Base-by-base conservation (phyloP, 2,888 invertebrate species). In the Troides helena region DNA sequence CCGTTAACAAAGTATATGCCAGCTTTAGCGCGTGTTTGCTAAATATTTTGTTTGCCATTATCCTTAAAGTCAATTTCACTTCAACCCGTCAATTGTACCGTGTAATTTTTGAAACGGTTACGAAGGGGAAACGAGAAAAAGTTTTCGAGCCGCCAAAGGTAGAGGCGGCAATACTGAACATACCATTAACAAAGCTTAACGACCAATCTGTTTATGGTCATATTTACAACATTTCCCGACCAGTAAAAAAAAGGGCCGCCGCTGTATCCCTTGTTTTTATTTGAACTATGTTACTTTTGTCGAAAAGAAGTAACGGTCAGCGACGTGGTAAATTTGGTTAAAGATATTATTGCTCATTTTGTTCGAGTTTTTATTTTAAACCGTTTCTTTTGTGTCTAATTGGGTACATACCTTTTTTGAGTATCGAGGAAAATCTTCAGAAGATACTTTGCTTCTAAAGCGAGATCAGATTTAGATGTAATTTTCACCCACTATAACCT, bases 141-240 rank as follows among this genome's bases (percentile, higher is more conserved):
- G 72, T 85, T 85, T 87, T 86, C 78, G 83, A 82, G 80, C 87
- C 88, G 88, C 86, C 88, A 89, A 89, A 88, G 86, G 83, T 62
- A 56, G 88, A 88, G 67, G 70, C 70, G 58, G 62, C 66, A 59
- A 53, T 59, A 66, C 63, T 39, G 67, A 70, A 63, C 62, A 23
- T 43, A 58, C 81, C 81, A 80, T 80, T 80, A 82, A 88, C 85
- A 86, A 86, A 81, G 81, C 77, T 81, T 84, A 83, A 85, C 82
- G 81, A 81, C 81, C 83, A 74, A 81, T 78, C 78, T 83, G 81
- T 90, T 90, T 89, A 89, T 87, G 86, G 79, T 78, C 78, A 80
- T 81, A 78, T 83, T 81, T 80, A 70, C 70, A 80, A 84, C 80
- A 77, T 79, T 70, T 70, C 70, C 67, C 46, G 67, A 56, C 62